These are phyloP conservation scores for Passer domesticus DNA, from an alignment of 2,113 vertebrate species.

Conservation along the genomic window DNA sequence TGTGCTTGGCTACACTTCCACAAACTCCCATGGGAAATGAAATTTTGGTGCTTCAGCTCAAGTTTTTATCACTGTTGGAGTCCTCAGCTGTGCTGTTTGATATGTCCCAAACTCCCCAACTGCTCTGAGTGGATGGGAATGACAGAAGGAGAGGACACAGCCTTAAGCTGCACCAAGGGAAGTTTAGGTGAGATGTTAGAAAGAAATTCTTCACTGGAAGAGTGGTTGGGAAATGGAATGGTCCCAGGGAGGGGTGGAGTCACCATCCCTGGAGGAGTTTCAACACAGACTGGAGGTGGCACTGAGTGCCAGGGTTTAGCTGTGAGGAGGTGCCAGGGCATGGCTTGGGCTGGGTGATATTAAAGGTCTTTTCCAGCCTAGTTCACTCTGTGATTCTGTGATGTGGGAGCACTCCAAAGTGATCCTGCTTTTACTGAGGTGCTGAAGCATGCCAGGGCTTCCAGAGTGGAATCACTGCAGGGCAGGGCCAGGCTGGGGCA, in stretches of 20 bases:
- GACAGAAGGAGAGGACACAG: background rate
- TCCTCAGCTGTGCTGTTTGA: background rate
- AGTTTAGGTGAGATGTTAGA: background rate
- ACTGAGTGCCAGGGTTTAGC: background rate
- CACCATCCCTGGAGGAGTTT: background rate
- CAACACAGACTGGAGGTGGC: background rate
- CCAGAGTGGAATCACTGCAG: background rate
- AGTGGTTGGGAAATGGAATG: background rate
- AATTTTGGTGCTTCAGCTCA: background rate
- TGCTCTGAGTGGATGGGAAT: background rate
- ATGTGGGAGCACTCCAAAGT: background rate
- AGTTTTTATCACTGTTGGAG: background rate
- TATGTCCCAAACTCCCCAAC: fast-evolving
- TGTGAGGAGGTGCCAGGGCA: background rate
- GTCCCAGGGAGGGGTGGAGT: background rate
- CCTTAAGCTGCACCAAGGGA: background rate
- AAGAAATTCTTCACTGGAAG: background rate
- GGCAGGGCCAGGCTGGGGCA: background rate
- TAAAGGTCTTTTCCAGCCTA: background rate
- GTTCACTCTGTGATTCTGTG: background rate
- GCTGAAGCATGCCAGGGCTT: fast-evolving
- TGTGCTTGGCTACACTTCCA: fast-evolving
- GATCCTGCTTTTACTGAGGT: background rate
- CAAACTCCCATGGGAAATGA: background rate
- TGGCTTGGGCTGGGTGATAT: background rate